Evolutionary conservation across 2,888 invertebrate species (phyloP).

Genomic region (Panzeria rudis): DNA sequence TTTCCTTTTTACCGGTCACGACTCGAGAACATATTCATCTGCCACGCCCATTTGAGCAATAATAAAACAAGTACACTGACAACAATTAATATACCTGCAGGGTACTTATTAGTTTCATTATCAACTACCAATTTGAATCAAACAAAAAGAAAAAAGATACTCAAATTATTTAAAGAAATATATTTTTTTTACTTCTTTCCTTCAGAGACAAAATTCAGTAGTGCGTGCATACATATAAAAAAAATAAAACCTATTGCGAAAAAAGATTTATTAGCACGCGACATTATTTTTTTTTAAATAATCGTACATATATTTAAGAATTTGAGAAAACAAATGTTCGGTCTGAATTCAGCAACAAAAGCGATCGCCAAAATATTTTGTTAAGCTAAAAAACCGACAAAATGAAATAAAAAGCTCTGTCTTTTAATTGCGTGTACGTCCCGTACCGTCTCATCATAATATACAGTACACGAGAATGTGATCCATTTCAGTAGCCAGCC

Average conservation of each 20-base stretch:
- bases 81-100: too few species aligned
- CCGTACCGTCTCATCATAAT: background rate
- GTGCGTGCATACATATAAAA: background rate
- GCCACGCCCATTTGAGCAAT: too few species aligned
- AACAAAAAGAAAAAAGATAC: too few species aligned
- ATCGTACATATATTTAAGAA: background rate
- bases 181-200: background rate
- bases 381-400: background rate
- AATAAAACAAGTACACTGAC: too few species aligned
- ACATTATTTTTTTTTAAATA: conserved; percentile 20
- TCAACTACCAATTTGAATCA: too few species aligned
- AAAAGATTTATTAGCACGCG: conserved; percentile 49
- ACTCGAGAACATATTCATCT: too few species aligned
- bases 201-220: background rate
- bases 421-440: conserved; percentile 37
- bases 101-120: too few species aligned
- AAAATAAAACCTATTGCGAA: background rate
- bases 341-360: background rate
- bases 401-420: background rate
- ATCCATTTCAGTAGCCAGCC: conserved; percentile 30
- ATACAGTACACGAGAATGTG: background rate
- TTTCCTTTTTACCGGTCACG: too few species aligned
- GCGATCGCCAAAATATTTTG: background rate
- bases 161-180: too few species aligned
- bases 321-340: background rate